Conservation (phyloP, 2,797 vertebrate genomes). For the Cirrhinus molitorella region DNA sequence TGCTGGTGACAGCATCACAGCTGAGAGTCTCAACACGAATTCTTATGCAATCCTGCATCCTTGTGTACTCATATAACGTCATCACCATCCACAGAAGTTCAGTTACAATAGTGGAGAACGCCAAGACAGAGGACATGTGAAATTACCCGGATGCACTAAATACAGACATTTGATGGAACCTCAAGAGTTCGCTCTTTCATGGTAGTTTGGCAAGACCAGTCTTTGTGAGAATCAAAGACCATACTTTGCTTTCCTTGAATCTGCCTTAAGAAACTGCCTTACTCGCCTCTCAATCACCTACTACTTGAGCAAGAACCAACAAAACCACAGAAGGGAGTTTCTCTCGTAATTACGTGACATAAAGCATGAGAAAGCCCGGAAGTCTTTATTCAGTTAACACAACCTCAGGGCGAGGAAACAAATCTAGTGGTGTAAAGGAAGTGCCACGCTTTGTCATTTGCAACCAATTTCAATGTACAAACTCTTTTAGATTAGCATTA, state of each 20-base stretch:
- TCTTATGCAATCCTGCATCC: not conserved
- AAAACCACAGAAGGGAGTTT: conserved; percentile 43
- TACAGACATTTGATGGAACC: not conserved
- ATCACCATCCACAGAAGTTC: not conserved
- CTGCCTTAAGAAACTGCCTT: not conserved
- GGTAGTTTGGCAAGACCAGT: not conserved
- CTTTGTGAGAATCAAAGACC: not conserved
- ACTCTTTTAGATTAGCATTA: not conserved
- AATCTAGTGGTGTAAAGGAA: not conserved
- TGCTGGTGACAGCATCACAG: conserved; percentile 15
- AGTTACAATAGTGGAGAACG: not conserved
- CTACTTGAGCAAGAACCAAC: not conserved
- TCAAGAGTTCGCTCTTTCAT: not conserved
- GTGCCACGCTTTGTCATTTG: not conserved
- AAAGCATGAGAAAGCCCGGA: conserved; percentile 37
- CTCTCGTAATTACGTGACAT: conserved; percentile 35
- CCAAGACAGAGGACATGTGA: not conserved
- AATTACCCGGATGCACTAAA: not conserved
- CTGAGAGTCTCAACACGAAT: not conserved
- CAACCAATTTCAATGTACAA: not conserved
- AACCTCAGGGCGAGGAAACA: conserved; percentile 38
- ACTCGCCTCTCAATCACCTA: not conserved
- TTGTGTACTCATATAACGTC: not conserved
- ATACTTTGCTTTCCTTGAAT: not conserved
- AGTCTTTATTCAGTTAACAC: conserved; percentile 12